Evolutionary conservation across 2,888 invertebrate species (phyloP).

Genomic region (Agrilus mali): DNA sequence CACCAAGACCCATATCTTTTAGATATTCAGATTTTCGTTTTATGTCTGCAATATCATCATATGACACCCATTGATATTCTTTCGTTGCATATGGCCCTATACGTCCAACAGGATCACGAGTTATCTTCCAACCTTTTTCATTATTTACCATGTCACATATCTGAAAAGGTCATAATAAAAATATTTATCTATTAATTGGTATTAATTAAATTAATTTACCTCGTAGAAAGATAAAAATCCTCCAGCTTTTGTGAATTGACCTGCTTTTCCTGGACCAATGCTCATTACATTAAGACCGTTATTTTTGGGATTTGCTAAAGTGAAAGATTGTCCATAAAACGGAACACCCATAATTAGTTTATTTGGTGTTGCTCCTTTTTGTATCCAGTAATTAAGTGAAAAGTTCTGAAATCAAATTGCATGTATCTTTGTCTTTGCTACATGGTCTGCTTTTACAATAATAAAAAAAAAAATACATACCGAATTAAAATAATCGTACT

Average conservation of each 20-base stretch:
- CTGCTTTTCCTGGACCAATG: slow-evolving; percentile 56
- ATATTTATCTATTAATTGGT: not conserved
- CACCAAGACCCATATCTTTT: slow-evolving; percentile 47
- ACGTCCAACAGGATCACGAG: slow-evolving; percentile 45
- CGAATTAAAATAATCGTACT: slow-evolving; percentile 53
- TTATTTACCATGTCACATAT: slow-evolving; percentile 46
- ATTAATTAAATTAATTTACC: slow-evolving; percentile 27
- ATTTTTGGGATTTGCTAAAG: slow-evolving; percentile 39
- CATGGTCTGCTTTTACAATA: no score
- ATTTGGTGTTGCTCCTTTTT: slow-evolving; percentile 46
- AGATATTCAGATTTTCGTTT: slow-evolving; percentile 48
- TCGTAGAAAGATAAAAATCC: slow-evolving; percentile 71
- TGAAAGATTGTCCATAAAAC: slow-evolving; percentile 65
- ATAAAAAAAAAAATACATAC: slow-evolving; percentile 36
- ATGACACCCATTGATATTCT: slow-evolving; percentile 68
- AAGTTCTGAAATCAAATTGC: slow-evolving; percentile 40
- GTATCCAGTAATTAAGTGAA: slow-evolving; percentile 61
- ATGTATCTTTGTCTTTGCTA: no score
- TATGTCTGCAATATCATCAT: slow-evolving; percentile 55
- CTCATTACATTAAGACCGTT: slow-evolving; percentile 45
- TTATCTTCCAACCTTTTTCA: slow-evolving; percentile 44
- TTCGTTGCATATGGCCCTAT: slow-evolving; percentile 63
- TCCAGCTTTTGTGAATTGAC: slow-evolving; percentile 53
- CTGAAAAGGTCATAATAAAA: slow-evolving; percentile 26
- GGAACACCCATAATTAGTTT: slow-evolving; percentile 66